Percentiles rank a stretch among this genome's conserved stretches.
These are phyloP conservation scores for Probaryconus sp. DNA, from an alignment of 1,140 invertebrate genomes.

Conservation along the genomic window DNA sequence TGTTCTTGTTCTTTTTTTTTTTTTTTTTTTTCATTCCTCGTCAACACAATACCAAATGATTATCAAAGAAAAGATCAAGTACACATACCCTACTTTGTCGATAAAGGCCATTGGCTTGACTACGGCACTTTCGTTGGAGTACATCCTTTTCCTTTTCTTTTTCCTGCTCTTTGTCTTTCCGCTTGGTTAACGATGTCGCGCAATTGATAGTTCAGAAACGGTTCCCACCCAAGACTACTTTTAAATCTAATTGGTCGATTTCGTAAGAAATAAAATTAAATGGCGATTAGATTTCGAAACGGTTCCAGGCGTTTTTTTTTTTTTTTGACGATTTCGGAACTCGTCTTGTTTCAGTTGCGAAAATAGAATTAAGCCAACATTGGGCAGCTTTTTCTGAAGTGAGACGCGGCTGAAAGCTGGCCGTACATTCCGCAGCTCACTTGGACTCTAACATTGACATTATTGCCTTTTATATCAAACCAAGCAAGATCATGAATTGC, in stretches of 20 bases:
- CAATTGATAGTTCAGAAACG: constrained; percentile 46
- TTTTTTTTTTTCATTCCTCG: constrained; percentile 40
- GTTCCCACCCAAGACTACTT: constrained; percentile 12
- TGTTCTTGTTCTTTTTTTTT: constrained; percentile 28
- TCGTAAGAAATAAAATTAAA: constrained; percentile 19
- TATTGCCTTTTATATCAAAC: constrained; percentile 72
- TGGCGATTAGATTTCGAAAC: neutral
- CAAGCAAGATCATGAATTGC: constrained; percentile 67
- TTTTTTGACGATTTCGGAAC: neutral
- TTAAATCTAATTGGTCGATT: constrained; percentile 29
- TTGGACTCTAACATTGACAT: constrained; percentile 63
- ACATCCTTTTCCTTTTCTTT: constrained; percentile 63
- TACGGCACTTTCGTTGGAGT: constrained; percentile 69
- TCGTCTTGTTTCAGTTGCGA: constrained; percentile 10
- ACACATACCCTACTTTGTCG: constrained; percentile 67
- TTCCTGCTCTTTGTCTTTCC: constrained; percentile 35
- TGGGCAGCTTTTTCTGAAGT: constrained; percentile 68
- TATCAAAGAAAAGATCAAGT: constrained; percentile 69
- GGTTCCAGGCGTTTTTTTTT: neutral
- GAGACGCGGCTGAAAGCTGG: constrained; percentile 72
- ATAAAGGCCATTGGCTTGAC: constrained; percentile 71
- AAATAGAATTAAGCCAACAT: constrained; percentile 1
- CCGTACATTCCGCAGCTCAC: constrained; percentile 75
- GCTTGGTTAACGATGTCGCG: constrained; percentile 42
- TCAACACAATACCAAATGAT: constrained; percentile 67